Percentiles rank a stretch among this genome's conserved stretches.
These are phyloP conservation scores for Rhinophrynus dorsalis DNA, from an alignment of 2,797 vertebrate species.

Conservation along the genomic window DNA sequence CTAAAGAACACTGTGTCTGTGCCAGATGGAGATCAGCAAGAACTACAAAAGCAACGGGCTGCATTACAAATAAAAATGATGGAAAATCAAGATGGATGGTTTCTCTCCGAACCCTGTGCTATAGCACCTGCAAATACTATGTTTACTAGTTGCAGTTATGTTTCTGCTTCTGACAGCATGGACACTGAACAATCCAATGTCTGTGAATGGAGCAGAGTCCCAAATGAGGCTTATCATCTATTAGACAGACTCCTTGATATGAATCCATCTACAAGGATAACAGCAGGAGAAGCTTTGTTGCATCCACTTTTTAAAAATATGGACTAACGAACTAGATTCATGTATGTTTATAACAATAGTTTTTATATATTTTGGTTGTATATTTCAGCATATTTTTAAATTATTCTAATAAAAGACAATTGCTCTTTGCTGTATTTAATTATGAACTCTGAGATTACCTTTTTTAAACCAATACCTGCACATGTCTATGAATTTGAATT, in stretches of 20 bases:
- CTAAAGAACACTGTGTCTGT: constrained; percentile 66
- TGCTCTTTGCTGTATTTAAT: background rate
- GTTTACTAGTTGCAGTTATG: background rate
- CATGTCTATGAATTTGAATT: too few species aligned
- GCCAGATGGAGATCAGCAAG: constrained; percentile 33
- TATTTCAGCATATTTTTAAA: constrained; percentile 2
- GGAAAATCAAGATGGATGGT: constrained; percentile 42
- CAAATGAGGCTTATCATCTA: constrained; percentile 86
- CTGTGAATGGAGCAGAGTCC: constrained; percentile 83
- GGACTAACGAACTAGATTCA: background rate
- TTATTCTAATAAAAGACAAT: constrained; percentile 2
- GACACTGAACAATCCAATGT: constrained; percentile 23
- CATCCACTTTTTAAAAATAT: constrained; percentile 84
- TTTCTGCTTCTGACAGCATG: constrained; percentile 21
- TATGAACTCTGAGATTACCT: too few species aligned
- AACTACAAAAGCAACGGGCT: constrained; percentile 22
- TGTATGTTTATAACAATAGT: background rate
- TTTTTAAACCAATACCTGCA: too few species aligned
- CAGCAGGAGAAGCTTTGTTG: constrained; percentile 79
- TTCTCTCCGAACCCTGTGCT: background rate
- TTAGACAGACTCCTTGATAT: constrained; percentile 90
- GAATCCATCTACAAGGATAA: constrained; percentile 89
- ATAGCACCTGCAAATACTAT: constrained; percentile 11
- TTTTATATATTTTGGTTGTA: background rate
- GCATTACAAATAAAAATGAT: constrained; percentile 32